These are phyloP conservation scores for Onychostoma macrolepis DNA, from an alignment of 2,113 vertebrate species.

Conservation along the genomic window DNA sequence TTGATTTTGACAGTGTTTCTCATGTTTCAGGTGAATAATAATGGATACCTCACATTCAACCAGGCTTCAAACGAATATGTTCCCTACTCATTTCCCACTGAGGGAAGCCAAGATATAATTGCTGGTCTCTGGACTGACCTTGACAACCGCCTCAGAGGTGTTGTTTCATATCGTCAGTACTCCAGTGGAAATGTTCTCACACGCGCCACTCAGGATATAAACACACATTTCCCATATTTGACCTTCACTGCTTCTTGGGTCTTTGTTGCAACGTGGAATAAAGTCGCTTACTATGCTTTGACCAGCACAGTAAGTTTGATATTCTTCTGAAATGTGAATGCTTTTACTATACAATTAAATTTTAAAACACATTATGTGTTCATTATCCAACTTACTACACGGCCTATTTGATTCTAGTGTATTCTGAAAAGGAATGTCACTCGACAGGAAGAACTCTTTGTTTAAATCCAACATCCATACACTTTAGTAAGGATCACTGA, in stretches of 20 bases:
- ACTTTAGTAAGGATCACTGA: not conserved
- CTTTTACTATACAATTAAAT: not conserved
- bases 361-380: not conserved
- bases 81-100: not conserved
- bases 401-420: too few relatives aligned
- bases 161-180: constrained; percentile 57
- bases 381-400: too few relatives aligned
- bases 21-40: constrained; percentile 38
- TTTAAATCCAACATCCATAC: not conserved
- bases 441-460: not conserved
- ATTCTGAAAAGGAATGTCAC: not conserved
- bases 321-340: not conserved
- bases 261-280: not conserved
- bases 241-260: not conserved
- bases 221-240: not conserved
- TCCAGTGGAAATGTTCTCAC: rapidly evolving
- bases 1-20: not conserved
- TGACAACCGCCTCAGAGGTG: constrained; percentile 35
- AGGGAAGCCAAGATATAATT: constrained; percentile 17
- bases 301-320: not conserved
- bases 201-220: constrained; percentile 44
- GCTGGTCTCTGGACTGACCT: constrained; percentile 59
- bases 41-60: constrained; percentile 45
- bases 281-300: not conserved
- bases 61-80: rapidly evolving